Base-by-base conservation (phyloP, 2,797 vertebrate genomes). In the Pelochelys cantorii region DNA sequence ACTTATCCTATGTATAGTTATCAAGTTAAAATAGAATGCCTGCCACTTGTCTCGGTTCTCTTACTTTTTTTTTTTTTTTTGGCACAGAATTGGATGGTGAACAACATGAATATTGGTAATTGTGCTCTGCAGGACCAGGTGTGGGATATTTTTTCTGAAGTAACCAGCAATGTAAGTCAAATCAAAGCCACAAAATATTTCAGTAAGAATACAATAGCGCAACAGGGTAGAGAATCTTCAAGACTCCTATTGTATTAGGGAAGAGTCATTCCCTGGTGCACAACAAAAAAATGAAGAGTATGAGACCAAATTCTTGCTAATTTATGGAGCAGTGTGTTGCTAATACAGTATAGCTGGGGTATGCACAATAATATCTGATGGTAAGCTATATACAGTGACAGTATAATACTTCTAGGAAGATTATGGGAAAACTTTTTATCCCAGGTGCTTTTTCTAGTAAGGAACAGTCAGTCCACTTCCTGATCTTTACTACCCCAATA, bases 31-130 rank as follows among this genome's bases (percentile, higher is more conserved):
- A 17, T 11, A 53, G 55, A 14, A 85, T 22, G 4, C 54, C 1
- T 11, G 1, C 5, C 1, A 22, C 87, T 75, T 84, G 34, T 48
- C 18, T 60, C 90, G 22, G 2, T 90, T 22, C 7, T 87, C 10
- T 84, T 68, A 31, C 42, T 6, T 48, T 48, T 54, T 8, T 91
- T 90, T 60, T 83, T 84, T 68, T 42, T 5, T 95, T n/a, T n/a
- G n/a, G 53, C 57, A 60, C 88, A 99, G 99, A 99, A 99, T 90
- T 99, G 99, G 99, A 99, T 99, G 98, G 98, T 96, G 96, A 99
- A 99, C 98, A 99, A 99, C 95, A 97, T 99, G 81, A 99, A 96
- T 95, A 98, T 99, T 95, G 31, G 94, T 10, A 98, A 98, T 89
- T 90, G 96, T 3, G 75, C 65, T 60, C 81, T 99, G 52, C 98